Conservation (phyloP, 2,113 vertebrate genomes). For the Mormoops blainvillei region DNA sequence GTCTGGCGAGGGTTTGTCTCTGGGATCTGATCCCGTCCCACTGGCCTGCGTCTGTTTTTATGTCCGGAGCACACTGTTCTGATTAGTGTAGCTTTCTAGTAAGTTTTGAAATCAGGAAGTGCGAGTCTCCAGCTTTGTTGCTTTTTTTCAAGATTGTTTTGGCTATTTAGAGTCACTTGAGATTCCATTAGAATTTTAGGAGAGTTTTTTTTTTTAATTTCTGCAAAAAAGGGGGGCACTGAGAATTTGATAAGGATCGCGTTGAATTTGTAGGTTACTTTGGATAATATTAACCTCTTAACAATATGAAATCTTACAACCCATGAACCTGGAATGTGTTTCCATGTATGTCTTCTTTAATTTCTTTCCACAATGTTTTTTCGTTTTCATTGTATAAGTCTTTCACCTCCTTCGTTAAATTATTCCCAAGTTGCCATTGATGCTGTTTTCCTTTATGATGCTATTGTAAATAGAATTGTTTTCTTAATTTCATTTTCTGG, state of each 20-base stretch:
- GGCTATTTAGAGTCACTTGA: neutral
- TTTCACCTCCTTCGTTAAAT: neutral
- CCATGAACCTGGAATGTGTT: neutral
- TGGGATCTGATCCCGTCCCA: neutral
- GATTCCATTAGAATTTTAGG: neutral
- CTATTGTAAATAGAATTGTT: neutral
- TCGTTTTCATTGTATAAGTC: neutral
- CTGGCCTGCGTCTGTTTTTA: neutral
- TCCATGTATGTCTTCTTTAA: neutral
- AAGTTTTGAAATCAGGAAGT: neutral
- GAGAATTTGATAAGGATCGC: neutral
- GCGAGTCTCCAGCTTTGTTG: neutral
- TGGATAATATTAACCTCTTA: neutral
- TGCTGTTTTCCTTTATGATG: neutral
- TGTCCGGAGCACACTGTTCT: neutral
- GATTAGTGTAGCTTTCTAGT: constrained; percentile 5
- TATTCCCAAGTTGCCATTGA: neutral
- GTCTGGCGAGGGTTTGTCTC: neutral
- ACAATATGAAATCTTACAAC: neutral
- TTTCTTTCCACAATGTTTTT: neutral
- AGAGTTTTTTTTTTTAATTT: neutral
- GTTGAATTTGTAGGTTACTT: neutral
- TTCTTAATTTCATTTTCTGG: neutral
- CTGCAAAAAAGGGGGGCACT: neutral
- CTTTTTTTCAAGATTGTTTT: neutral